A percentile compares a stretch with the other conserved stretches of the same genome.
Evolutionary conservation across 64 coral and sea anemone species (phyloP).

Genomic region (Montipora sp.): DNA sequence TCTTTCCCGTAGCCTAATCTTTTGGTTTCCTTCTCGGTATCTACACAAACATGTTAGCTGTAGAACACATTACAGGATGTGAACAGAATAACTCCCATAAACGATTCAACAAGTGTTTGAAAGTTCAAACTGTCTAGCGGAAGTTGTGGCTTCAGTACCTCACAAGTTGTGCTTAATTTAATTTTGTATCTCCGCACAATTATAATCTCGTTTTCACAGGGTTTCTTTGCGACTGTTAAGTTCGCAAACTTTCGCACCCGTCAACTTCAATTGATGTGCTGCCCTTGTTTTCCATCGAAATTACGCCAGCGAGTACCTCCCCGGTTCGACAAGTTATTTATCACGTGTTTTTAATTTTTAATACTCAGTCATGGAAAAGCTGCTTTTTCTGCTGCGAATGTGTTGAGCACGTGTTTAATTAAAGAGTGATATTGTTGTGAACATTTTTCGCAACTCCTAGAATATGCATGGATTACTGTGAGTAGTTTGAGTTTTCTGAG

Average conservation of each 20-base stretch:
- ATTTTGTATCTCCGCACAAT: background rate
- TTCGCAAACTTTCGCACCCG: background rate
- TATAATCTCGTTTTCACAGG: conserved; percentile 10
- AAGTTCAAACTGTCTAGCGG: background rate
- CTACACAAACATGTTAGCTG: conserved; percentile 12
- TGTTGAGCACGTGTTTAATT: conserved; percentile 4
- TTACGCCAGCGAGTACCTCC: background rate
- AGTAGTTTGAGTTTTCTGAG: background rate
- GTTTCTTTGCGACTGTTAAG: background rate
- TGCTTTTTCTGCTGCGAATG: background rate
- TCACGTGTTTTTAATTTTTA: conserved; percentile 12
- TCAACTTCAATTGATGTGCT: background rate
- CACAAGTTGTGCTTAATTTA: conserved; percentile 26
- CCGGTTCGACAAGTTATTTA: conserved; percentile 39
- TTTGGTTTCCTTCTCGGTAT: background rate
- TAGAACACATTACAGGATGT: conserved; percentile 25
- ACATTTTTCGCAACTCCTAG: background rate
- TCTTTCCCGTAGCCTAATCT: background rate
- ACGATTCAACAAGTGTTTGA: conserved; percentile 45
- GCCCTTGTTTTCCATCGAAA: background rate
- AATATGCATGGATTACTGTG: background rate
- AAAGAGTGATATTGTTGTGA: background rate
- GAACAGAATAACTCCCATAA: conserved; percentile 5
- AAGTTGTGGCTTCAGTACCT: background rate
- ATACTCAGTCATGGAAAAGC: background rate